These are phyloP conservation scores for Tholera decimalis DNA, from an alignment of 2,888 invertebrate species.

Conservation along the genomic window DNA sequence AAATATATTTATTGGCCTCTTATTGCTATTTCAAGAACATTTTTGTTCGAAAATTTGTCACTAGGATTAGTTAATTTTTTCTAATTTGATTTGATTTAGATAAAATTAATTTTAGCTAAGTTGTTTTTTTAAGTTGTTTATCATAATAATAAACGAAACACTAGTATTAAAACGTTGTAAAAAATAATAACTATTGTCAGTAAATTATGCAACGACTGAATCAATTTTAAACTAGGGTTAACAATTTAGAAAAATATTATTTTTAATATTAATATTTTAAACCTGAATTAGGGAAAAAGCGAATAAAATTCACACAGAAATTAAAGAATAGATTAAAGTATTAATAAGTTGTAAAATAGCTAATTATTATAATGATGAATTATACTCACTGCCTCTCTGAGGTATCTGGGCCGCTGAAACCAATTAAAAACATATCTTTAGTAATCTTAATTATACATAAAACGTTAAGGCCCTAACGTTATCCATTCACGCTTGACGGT, in stretches of 20 bases:
- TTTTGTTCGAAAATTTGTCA: no score
- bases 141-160: no score
- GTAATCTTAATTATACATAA: not conserved
- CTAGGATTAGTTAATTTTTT: no score
- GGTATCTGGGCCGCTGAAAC: conserved; percentile 97
- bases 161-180: no score
- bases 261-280: not conserved
- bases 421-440: conserved; percentile 83
- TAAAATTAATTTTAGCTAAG: no score
- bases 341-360: not conserved
- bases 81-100: no score
- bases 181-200: not conserved
- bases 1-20: no score
- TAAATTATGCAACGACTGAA: not conserved
- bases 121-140: no score
- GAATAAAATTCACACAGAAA: not conserved
- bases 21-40: no score
- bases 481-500: conserved; percentile 51
- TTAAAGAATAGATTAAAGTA: not conserved
- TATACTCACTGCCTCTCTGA: conserved; percentile 97
- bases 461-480: conserved; percentile 13
- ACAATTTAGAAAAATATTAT: no score
- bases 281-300: conserved; percentile 20
- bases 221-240: no score
- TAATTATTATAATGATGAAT: conserved; percentile 16